Evolutionary conservation across 2,797 vertebrate species (phyloP), one percentile per base, ranked within the genome.

Genomic region (Acestrorhynchus altus): DNA sequence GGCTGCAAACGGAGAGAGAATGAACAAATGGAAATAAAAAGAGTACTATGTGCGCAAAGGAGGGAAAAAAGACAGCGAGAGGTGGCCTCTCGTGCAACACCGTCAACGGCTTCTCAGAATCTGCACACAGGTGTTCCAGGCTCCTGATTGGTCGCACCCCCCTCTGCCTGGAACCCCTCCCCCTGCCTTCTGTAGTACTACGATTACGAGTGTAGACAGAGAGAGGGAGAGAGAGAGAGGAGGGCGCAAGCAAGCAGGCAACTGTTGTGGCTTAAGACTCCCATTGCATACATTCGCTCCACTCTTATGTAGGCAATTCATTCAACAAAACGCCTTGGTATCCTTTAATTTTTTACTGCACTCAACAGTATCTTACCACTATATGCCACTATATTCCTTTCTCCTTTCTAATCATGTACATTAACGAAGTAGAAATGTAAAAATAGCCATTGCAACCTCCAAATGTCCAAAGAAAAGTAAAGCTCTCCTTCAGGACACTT

Each of bases 101-200:
- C 18, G 60, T 87, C 79, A 83, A 87, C 79, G 56, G 76, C 74
- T 83, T 78, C 84, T 80, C 64, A 81, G 77, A 79, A 65, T 73
- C 85, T 80, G 81, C 84, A 87, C 79, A 63, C 83, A 85, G 88
- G 84, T 77, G 84, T 83, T 81, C 83, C 87, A 60, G 84, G 84
- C 72, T 84, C 20, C 66, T 57, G 89, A 93, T 94, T 94, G 92
- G 93, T 93, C 92, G 92, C 93, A 92, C 93, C 93, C 92, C 89
- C 88, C 77, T 72, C 74, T 78, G 18, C 57, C 81, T 72, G 60
- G 74, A 79, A 79, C 81, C 81, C 90, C 89, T 81, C 89, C 89
- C 70, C 84, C 84, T 60, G 40, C 80, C 83, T 81, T 84, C 86
- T 83, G 82, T 86, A 85, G 84, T 87, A 86, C 78, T 82, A 87